Base-by-base conservation (phyloP, 2,888 invertebrate species). In the Epinotia demarniana region DNA sequence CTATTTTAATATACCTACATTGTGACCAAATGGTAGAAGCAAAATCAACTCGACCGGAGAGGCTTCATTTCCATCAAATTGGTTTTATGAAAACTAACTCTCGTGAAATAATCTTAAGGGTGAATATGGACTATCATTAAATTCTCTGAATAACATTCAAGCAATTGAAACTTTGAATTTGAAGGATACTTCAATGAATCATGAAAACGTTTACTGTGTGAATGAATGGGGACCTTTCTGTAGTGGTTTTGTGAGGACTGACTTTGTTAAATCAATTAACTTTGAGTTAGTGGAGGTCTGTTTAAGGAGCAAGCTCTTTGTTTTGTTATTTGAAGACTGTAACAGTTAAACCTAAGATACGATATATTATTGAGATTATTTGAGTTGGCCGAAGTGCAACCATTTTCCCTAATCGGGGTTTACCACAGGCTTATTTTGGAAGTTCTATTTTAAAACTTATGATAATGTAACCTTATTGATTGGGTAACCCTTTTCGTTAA, bases 201-300 rank as follows among this genome's bases (percentile, higher is more conserved):
- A 46, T 11, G 39, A 33, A 39, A 57, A 68, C 33, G 58, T 23
- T 58, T 23, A 58, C 43, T 11, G 12, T 9, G 3, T 68, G 11
- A 46, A 68, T 39, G 55, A 39, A 39, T 68, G 19, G 55, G 33
- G 57, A 68, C 13, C 13, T 68, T 67, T 39, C 12, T 57, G 13
- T 57, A 68, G 39, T 57, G 27, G 27, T 16, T 58, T 68, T 57
- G 57, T 58, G 58, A 39, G 33, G 55, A 13, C 6, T 57, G 68
- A 57, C 43, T 19, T 68, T 8, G 43, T 58, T 68, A 46, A 68
- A n/a, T 68, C 9, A 58, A 68, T 68, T 58, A 43, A 39, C 68
- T 39, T 39, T 43, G 39, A 39, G 68, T 58, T 58, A 23, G 43
- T 6, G 13, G 12, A 39, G 49, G 27, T 43, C 57, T 68, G 43